Conservation (phyloP, 1,140 invertebrate genomes). For the Euwallacea fornicatus region DNA sequence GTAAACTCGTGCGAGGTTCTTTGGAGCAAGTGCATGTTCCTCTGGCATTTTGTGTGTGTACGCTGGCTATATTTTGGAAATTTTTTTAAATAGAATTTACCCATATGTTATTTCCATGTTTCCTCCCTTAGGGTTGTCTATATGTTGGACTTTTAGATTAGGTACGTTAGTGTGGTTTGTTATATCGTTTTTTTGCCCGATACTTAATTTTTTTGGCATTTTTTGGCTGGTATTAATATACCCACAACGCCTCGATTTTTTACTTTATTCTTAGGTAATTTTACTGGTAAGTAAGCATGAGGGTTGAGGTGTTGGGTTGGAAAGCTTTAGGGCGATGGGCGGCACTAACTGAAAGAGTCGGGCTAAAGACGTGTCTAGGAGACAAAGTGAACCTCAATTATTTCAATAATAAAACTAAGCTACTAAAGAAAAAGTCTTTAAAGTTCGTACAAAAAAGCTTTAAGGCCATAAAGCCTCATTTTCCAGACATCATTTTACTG, state of each 20-base stretch:
- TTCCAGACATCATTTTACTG: no score
- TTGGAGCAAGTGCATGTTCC: no score
- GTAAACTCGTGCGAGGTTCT: no score
- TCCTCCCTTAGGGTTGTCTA: slow-evolving; percentile 46
- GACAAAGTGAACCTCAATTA: no score
- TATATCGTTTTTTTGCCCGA: slow-evolving; percentile 11
- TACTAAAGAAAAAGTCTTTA: no score
- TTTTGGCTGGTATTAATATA: slow-evolving; percentile 1
- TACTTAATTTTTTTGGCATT: slow-evolving; percentile 10
- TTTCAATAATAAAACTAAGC: no score
- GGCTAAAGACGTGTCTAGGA: no score
- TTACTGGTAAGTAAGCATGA: slow-evolving; percentile 16
- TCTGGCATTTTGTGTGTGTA: slow-evolving; percentile 43
- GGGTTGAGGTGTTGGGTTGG: background rate
- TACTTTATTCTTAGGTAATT: background rate
- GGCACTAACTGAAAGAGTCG: no score
- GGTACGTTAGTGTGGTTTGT: slow-evolving; percentile 30
- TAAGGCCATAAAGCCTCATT: no score
- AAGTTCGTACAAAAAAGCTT: no score
- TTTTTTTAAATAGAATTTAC: slow-evolving; percentile 12
- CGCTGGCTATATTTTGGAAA: slow-evolving; percentile 45
- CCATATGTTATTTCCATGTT: slow-evolving; percentile 17
- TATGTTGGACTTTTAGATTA: slow-evolving; percentile 45
- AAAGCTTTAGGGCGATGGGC: no score
- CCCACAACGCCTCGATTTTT: background rate